Base-by-base conservation (phyloP, 2,797 vertebrate genomes). In the Novumbra hubbsi region DNA sequence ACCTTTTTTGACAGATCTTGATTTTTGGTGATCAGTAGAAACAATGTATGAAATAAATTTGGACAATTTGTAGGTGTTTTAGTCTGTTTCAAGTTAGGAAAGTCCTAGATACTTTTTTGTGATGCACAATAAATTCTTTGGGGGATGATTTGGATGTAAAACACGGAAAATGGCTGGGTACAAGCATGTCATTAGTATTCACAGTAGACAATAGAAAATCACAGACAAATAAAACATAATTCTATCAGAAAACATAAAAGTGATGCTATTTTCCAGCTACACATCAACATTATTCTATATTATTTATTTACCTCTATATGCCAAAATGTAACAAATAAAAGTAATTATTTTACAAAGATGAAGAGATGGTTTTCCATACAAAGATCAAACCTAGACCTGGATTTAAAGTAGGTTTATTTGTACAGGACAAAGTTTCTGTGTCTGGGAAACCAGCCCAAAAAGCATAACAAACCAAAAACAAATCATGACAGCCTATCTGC, bases 401-500 rank as follows among this genome's bases (percentile, higher is more conserved):
- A 60, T 21, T 24, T 60, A 0, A 60, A 60, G 55, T 12, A 12
- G n/a, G 9, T n/a, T 60, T 14, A 24, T 60, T 60, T 1, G 55
- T 60, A 21, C 21, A 24, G 52, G 8, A 55, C 52, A 8, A 55
- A 7, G 52, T n/a, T 55, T 55, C 50, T 55, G n/a, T 55, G 55
- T 60, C 55, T 60, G 55, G 21, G 21, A 24, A 60, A 60, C 21
- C 55, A 60, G 55, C 55, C 21, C 55, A 55, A 55, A 63, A 63
- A 6, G 15, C 60, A 28, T 15, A 63, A 9, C 24, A 63, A 63
- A 63, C 12, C 15, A 32, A 57, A 74, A 28, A 68, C 28, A 16
- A 70, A 73, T 68, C 27, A 64, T 72, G 52, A 48, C 21, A 80
- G 70, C 74, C 78, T 68, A 66, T 81, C 24, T 78, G 55, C 48